Evolutionary conservation across 2,113 vertebrate genomes (phyloP), one percentile per base, ranked within the genome.

Genomic region (Xenopus laevis): DNA sequence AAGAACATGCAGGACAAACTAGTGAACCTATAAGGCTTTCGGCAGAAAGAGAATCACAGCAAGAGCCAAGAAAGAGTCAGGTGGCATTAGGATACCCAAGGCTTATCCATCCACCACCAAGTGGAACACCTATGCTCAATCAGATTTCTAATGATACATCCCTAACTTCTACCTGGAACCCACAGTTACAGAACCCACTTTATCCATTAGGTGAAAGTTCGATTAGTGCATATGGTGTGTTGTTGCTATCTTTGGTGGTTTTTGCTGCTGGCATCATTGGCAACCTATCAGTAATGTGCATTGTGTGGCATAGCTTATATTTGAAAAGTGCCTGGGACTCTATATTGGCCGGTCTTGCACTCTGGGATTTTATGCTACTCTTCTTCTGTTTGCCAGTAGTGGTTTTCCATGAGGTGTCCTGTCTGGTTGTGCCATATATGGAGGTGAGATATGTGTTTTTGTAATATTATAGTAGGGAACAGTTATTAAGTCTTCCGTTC

Each of bases 321-420:
- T 92, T 99, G 94, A 93, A 97, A 82, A 96, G 94, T 0, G 92
- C 95, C 45, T 99, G 96, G 97, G 97, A 98, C 87, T 95, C 95
- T 83, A 93, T 99, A 79, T 88, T 99, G 30, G 97, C 97, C 71
- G 95, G 94, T 79, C 81, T 98, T 82, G 96, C 96, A 13, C 95
- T 98, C 80, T 98, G 97, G 95, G 97, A 99, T 81, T 98, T 99
- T 83, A 84, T 98, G 77, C 92, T 99, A 47, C 90, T 98, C 79
- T 94, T 98, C 80, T 91, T 98, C 80, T 98, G 96, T 81, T 89
- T 99, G 18, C 96, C 97, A 0, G 82, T 98, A 33, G 93, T 98
- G 74, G 89, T 97, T 79, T 93, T 97, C 80, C 94, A 98, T 0
- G 93, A 97, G 12, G 16, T 94, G 59, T 97, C 96, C 27, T 99